phyloP scores from a whole-genome alignment of 1,140 invertebrate species.

The Drosophila albomicans region DNA sequence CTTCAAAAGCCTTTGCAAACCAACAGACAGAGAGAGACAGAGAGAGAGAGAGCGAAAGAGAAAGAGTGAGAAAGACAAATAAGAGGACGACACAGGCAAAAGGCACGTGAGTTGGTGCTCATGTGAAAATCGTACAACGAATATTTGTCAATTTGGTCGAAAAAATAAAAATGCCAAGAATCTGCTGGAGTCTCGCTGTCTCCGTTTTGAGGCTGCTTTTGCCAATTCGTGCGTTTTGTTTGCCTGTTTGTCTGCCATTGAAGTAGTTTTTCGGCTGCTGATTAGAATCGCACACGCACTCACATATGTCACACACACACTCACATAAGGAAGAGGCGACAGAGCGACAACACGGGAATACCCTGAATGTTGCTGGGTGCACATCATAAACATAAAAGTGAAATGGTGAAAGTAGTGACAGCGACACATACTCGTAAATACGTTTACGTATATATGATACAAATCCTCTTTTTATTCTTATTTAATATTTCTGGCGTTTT shows the following conservation, averaged over 20 bases:
- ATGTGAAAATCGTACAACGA: conserved; percentile 25
- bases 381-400: conserved; percentile 57
- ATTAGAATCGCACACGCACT: conserved; percentile 67
- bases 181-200: conserved; percentile 6
- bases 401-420: conserved; percentile 60
- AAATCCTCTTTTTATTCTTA: conserved; percentile 73
- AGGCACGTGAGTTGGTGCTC: not conserved
- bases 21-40: not conserved
- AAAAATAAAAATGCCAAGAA: not conserved
- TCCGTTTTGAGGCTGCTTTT: conserved; percentile 27
- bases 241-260: conserved; percentile 54
- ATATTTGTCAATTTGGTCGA: conserved; percentile 60
- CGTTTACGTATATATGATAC: conserved; percentile 56
- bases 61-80: too few relatives aligned
- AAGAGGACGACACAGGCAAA: not conserved
- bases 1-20: conserved; percentile 32
- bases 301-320: conserved; percentile 34
- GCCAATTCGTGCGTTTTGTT: conserved; percentile 69
- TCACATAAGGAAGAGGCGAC: conserved; percentile 6
- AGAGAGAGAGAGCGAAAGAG: too few relatives aligned
- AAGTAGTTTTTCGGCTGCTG: conserved; percentile 59
- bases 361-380: conserved; percentile 47
- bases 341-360: conserved; percentile 13
- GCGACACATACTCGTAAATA: conserved; percentile 65
- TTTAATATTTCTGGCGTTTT: conserved; percentile 78